A percentile compares a stretch with the other conserved stretches of the same genome.
Evolutionary conservation across 2,113 vertebrate species (phyloP).

Genomic region (Camarhynchus parvulus): DNA sequence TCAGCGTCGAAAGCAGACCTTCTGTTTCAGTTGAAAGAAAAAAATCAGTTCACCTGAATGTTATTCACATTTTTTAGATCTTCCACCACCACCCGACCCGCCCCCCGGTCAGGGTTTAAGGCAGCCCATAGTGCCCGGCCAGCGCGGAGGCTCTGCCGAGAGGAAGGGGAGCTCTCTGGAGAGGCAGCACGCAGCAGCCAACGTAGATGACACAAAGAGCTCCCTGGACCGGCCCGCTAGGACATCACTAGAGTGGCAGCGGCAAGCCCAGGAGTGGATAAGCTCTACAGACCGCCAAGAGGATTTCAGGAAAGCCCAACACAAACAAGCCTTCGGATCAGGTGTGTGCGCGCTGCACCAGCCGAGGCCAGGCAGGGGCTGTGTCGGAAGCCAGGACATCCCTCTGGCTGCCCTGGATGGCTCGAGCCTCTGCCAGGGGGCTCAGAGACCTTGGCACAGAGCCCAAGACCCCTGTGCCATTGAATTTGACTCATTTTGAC

Average conservation of each 20-base stretch:
- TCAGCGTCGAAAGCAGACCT: constrained; percentile 45
- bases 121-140: constrained; percentile 81
- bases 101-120: constrained; percentile 93
- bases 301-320: constrained; percentile 84
- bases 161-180: constrained; percentile 94
- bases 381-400: too few species aligned
- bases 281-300: constrained; percentile 88
- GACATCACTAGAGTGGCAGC: constrained; percentile 89
- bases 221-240: constrained; percentile 88
- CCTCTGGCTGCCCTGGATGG: too few species aligned
- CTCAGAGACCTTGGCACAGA: too few species aligned
- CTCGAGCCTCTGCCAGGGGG: too few species aligned
- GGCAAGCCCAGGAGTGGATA: constrained; percentile 91
- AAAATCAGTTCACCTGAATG: constrained; percentile 72
- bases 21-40: constrained; percentile 60
- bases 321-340: constrained; percentile 88
- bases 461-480: too few species aligned
- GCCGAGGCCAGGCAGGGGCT: constrained; percentile 44
- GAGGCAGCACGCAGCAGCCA: constrained; percentile 84
- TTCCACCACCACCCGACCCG: constrained; percentile 98
- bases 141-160: constrained; percentile 81
- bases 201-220: constrained; percentile 88
- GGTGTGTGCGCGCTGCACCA: constrained; percentile 76
- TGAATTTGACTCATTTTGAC: too few species aligned
- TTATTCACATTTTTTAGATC: constrained; percentile 88